These are phyloP conservation scores for Cantharis nigra DNA, from an alignment of 2,888 invertebrate genomes.

Conservation along the genomic window DNA sequence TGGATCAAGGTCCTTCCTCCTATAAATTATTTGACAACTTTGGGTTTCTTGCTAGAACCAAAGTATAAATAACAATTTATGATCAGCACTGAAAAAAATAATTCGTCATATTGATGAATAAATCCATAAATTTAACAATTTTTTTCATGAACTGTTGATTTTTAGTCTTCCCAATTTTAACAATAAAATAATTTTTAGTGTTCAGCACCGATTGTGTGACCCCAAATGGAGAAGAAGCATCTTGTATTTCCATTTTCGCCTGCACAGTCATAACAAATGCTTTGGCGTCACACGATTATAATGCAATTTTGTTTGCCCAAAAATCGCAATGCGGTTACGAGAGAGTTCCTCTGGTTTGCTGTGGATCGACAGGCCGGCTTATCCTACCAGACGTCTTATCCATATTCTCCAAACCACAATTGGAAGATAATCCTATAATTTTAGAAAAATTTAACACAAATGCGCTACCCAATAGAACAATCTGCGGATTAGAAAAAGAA, in stretches of 20 bases:
- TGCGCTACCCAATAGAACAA: neutral
- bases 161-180: too few relatives aligned
- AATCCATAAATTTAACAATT: too few relatives aligned
- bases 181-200: too few relatives aligned
- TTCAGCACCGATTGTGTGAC: neutral
- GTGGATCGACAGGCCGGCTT: constrained; percentile 34
- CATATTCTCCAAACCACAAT: too few relatives aligned
- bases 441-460: neutral
- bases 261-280: neutral
- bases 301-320: neutral
- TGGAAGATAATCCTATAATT: too few relatives aligned
- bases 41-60: too few relatives aligned
- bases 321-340: constrained; percentile 2
- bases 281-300: neutral
- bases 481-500: constrained; percentile 2
- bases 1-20: too few relatives aligned
- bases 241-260: neutral
- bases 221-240: constrained; percentile 4
- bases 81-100: too few relatives aligned
- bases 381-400: neutral
- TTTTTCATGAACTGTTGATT: too few relatives aligned
- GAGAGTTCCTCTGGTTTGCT: constrained; percentile 43
- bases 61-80: too few relatives aligned
- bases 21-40: too few relatives aligned
- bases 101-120: too few relatives aligned